Conservation (phyloP, 2,888 invertebrate genomes). For the Scrobipalpa costella region DNA sequence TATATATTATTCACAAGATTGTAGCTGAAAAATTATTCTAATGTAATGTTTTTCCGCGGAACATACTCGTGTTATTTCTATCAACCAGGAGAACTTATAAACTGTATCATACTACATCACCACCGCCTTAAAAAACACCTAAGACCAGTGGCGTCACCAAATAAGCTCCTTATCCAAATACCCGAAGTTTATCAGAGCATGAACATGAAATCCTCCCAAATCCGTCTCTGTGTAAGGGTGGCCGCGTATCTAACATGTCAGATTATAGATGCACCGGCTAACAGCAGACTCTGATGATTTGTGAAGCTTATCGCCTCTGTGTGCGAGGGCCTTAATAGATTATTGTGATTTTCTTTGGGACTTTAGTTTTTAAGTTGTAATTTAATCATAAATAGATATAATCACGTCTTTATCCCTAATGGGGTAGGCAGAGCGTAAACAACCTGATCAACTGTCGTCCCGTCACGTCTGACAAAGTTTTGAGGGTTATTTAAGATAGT, state of each 20-base stretch:
- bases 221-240: slow-evolving; percentile 15
- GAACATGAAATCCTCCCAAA: not conserved
- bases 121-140: not conserved
- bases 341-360: not conserved
- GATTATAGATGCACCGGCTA: slow-evolving; percentile 19
- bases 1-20: too few species aligned
- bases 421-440: too few species aligned
- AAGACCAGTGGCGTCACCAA: not conserved
- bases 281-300: slow-evolving; percentile 7
- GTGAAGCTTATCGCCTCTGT: slow-evolving; percentile 9
- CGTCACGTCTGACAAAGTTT: too few species aligned
- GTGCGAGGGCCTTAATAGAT: slow-evolving; percentile 3
- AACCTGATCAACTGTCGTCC: too few species aligned
- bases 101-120: too few species aligned
- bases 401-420: too few species aligned
- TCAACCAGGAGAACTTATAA: too few species aligned
- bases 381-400: too few species aligned
- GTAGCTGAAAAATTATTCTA: too few species aligned
- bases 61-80: too few species aligned
- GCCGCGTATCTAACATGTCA: slow-evolving; percentile 4
- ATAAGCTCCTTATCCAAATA: slow-evolving; percentile 11
- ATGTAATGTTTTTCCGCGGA: too few species aligned
- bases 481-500: too few species aligned
- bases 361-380: not conserved
- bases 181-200: slow-evolving; percentile 28